These are phyloP conservation scores for Tenualosa ilisha DNA, from an alignment of 2,797 vertebrate species.

Conservation along the genomic window DNA sequence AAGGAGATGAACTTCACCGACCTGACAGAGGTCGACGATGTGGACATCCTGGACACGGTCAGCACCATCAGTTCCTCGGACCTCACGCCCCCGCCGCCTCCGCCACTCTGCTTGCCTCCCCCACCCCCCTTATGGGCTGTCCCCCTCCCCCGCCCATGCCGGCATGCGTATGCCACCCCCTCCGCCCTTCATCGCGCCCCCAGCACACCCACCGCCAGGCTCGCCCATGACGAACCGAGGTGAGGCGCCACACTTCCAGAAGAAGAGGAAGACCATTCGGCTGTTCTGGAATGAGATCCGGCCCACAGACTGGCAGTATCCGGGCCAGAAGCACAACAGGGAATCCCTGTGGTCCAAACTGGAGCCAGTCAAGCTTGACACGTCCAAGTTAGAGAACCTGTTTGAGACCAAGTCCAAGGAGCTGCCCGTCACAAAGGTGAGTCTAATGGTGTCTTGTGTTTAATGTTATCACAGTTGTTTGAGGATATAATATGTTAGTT, in stretches of 20 bases:
- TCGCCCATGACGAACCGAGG: constrained; percentile 84
- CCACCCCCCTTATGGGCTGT: constrained; percentile 83
- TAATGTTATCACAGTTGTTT: background rate
- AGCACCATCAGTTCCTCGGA: constrained; percentile 75
- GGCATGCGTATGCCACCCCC: constrained; percentile 88
- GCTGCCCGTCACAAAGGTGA: constrained; percentile 94
- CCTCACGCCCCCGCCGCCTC: constrained; percentile 80
- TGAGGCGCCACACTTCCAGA: constrained; percentile 88
- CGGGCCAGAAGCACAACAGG: constrained; percentile 85
- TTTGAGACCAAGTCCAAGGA: constrained; percentile 99
- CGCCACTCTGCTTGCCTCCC: constrained; percentile 78
- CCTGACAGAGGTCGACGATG: constrained; percentile 90
- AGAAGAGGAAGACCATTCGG: constrained; percentile 98
- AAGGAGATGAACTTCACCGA: constrained; percentile 99
- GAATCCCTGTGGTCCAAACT: constrained; percentile 96
- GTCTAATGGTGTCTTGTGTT: background rate
- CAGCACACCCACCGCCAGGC: constrained; percentile 79
- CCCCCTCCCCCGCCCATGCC: constrained; percentile 84
- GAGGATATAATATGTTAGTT: background rate
- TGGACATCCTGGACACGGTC: constrained; percentile 87
- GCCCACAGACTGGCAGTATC: constrained; percentile 89
- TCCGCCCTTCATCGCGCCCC: constrained; percentile 77
- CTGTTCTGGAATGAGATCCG: constrained; percentile 98
- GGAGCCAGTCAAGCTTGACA: constrained; percentile 94
- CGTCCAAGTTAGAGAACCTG: constrained; percentile 94